A percentile compares a stretch with the other conserved stretches of the same genome.
phyloP scores from a whole-genome alignment of 1,140 invertebrate species.

The Formica selysi region DNA sequence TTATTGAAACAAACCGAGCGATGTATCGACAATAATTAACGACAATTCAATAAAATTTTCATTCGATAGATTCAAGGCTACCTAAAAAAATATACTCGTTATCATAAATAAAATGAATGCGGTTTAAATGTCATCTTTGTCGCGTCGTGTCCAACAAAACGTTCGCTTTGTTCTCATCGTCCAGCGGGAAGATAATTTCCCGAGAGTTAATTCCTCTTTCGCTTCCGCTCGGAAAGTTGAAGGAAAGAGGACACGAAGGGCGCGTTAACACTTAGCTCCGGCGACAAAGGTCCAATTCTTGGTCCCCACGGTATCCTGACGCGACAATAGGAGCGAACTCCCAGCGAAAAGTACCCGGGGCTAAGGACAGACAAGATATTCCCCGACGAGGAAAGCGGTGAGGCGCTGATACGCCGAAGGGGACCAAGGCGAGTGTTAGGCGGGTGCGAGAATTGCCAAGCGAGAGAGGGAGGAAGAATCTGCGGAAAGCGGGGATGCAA shows the following conservation, averaged over 20 bases:
- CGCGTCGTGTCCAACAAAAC: conserved; percentile 60
- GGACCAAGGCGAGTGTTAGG: conserved; percentile 57
- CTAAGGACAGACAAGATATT: conserved; percentile 71
- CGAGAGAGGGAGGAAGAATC: conserved; percentile 68
- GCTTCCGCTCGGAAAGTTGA: conserved; percentile 42
- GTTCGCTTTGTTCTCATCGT: conserved; percentile 64
- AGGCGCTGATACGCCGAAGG: conserved; percentile 70
- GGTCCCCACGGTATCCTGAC: conserved; percentile 74
- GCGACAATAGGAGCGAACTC: conserved; percentile 80
- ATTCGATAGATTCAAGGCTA: not conserved
- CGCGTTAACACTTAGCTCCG: conserved; percentile 81
- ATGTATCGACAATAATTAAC: not conserved
- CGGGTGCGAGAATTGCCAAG: conserved; percentile 19
- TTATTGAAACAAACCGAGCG: not conserved
- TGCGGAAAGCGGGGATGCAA: conserved; percentile 73
- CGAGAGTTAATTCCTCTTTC: conserved; percentile 81
- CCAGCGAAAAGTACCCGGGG: conserved; percentile 80
- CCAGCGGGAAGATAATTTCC: conserved; percentile 80
- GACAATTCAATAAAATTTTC: not conserved
- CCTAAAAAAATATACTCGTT: not conserved
- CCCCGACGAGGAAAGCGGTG: conserved; percentile 69
- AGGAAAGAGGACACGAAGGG: conserved; percentile 71
- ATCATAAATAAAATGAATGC: not conserved
- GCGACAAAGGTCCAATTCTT: conserved; percentile 83
- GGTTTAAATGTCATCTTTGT: conserved; percentile 38